Percentiles rank a stretch among this genome's conserved stretches.
Evolutionary conservation across 2,113 vertebrate species (phyloP).

Genomic region (Guaruba guarouba): DNA sequence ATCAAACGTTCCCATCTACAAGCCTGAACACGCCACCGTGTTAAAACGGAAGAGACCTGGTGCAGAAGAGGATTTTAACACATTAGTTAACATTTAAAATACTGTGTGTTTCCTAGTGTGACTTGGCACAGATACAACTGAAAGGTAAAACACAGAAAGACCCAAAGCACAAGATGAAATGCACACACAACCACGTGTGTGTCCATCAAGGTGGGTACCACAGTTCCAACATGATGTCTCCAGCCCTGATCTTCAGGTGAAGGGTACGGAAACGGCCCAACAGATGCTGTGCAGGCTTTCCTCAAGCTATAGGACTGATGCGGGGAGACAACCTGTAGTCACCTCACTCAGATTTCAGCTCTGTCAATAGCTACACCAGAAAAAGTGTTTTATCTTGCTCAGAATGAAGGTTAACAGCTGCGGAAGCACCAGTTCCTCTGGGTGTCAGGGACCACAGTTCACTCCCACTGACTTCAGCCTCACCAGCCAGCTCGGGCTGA

Average conservation of each 20-base stretch:
- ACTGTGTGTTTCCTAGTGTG: rapidly evolving
- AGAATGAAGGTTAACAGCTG: neutral
- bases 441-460: neutral
- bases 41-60: neutral
- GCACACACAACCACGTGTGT: neutral
- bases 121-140: neutral
- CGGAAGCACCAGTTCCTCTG: neutral
- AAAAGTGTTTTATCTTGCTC: neutral
- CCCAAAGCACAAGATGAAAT: neutral
- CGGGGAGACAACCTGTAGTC: neutral
- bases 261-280: rapidly evolving
- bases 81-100: neutral
- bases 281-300: neutral
- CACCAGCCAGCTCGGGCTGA: neutral
- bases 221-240: rapidly evolving
- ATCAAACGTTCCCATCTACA: neutral
- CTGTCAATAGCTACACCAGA: neutral
- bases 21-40: neutral
- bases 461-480: neutral
- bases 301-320: neutral
- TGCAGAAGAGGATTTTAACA: neutral
- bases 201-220: neutral
- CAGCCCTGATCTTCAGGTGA: neutral
- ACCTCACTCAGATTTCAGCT: neutral
- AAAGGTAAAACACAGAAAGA: neutral